These are phyloP conservation scores for Uromys caudimaculatus DNA, from an alignment of 2,797 vertebrate species.

Conservation along the genomic window DNA sequence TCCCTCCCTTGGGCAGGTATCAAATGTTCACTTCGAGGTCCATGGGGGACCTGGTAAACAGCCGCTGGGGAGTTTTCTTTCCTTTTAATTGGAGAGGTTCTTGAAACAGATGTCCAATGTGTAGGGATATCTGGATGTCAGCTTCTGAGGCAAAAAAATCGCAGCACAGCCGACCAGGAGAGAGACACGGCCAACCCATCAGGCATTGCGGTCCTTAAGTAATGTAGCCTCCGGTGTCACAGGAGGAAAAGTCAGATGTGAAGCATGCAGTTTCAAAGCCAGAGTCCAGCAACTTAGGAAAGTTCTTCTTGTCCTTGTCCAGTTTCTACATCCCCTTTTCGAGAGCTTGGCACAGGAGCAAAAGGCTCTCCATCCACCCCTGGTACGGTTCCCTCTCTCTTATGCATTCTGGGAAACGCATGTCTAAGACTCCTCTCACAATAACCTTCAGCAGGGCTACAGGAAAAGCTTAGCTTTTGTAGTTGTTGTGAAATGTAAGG, in stretches of 20 bases:
- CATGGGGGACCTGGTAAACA: neutral
- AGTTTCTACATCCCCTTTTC: slow-evolving; percentile 66
- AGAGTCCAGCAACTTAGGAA: slow-evolving; percentile 44
- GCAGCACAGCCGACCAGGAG: neutral
- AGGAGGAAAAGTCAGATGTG: slow-evolving; percentile 57
- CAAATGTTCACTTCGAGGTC: slow-evolving; percentile 48
- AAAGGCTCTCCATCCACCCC: neutral
- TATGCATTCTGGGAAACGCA: neutral
- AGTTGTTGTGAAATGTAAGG: neutral
- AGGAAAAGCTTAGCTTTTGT: neutral
- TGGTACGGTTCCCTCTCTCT: neutral
- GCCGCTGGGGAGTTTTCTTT: neutral
- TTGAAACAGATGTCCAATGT: neutral
- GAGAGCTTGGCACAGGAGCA: slow-evolving; percentile 59
- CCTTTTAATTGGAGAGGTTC: neutral
- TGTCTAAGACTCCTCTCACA: neutral
- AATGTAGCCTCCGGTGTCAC: neutral
- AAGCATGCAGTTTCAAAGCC: slow-evolving; percentile 56
- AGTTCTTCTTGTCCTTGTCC: slow-evolving; percentile 58
- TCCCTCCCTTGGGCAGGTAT: slow-evolving; percentile 72
- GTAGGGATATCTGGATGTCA: neutral
- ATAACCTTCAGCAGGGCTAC: neutral
- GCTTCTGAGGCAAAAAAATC: neutral
- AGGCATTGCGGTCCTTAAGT: neutral
- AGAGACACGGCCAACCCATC: neutral